Evolutionary conservation across 2,888 invertebrate species (phyloP).

Genomic region (Zonitis immaculata): DNA sequence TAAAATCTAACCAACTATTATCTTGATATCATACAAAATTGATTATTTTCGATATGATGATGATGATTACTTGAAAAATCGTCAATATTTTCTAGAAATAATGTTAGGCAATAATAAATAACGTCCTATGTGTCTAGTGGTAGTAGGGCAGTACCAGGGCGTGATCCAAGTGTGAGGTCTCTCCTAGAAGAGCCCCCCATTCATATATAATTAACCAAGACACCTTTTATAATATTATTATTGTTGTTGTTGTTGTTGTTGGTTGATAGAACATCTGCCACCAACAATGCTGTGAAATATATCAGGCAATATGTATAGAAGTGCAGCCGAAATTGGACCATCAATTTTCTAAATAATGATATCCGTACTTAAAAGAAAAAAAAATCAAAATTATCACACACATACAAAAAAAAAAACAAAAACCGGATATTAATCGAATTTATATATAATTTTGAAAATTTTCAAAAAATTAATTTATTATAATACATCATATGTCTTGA

Average conservation of each 20-base stretch:
- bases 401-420: not conserved
- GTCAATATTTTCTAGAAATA: constrained; percentile 8
- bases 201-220: constrained; percentile 46
- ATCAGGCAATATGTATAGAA: constrained; percentile 1
- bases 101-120: constrained; percentile 38
- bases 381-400: too few species aligned
- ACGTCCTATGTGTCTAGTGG: constrained; percentile 43
- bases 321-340: constrained; percentile 2
- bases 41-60: constrained; percentile 8
- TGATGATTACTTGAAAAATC: constrained; percentile 36
- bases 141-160: constrained; percentile 42
- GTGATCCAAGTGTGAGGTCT: constrained; percentile 48
- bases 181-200: constrained; percentile 33
- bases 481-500: too few species aligned
- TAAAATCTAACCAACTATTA: constrained; percentile 8
- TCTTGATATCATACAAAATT: not conserved
- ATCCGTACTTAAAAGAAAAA: not conserved
- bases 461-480: too few species aligned
- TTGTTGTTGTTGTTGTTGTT: constrained; percentile 24
- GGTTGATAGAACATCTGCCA: constrained; percentile 41
- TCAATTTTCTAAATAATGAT: not conserved
- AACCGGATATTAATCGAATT: not conserved
- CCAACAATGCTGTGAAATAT: constrained; percentile 19
- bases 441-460: too few species aligned
- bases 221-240: constrained; percentile 41